Percentiles rank a stretch among this genome's conserved stretches.
phyloP scores from a whole-genome alignment of 2,797 vertebrate species.

The Nannoperca obscura region DNA sequence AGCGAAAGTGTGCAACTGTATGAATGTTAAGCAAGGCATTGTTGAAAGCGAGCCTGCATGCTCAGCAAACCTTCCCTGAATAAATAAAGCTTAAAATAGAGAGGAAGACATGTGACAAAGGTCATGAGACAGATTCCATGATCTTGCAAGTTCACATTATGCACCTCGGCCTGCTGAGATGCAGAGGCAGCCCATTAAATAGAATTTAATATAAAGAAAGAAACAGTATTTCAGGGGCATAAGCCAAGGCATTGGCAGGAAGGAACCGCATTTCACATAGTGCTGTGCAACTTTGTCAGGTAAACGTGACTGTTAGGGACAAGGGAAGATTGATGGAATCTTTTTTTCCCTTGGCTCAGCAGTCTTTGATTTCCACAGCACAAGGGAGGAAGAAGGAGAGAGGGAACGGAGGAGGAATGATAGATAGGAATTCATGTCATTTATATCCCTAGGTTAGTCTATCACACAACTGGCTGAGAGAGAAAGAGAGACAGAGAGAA shows the following conservation, averaged over 20 bases:
- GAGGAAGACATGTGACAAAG: slow-evolving; percentile 68
- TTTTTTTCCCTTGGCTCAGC: slow-evolving; percentile 84
- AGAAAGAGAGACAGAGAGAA: slow-evolving; percentile 38
- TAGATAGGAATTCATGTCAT: slow-evolving; percentile 80
- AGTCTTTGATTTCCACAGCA: slow-evolving; percentile 82
- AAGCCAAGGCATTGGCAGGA: slow-evolving; percentile 79
- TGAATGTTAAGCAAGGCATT: slow-evolving; percentile 68
- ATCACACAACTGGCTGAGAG: slow-evolving; percentile 62
- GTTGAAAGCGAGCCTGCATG: slow-evolving; percentile 55
- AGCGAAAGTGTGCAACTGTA: slow-evolving; percentile 37
- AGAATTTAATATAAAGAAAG: slow-evolving; percentile 80
- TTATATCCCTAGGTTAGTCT: slow-evolving; percentile 79
- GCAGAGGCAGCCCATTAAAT: slow-evolving; percentile 68
- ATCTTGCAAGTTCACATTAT: slow-evolving; percentile 72
- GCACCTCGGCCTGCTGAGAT: slow-evolving; percentile 55
- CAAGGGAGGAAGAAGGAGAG: slow-evolving; percentile 58
- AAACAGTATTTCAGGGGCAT: slow-evolving; percentile 79
- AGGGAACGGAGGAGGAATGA: slow-evolving; percentile 70
- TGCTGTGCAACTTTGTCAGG: slow-evolving; percentile 82
- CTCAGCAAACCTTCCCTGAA: slow-evolving; percentile 73
- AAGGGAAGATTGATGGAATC: slow-evolving; percentile 82
- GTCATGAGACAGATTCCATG: slow-evolving; percentile 76
- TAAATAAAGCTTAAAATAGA: slow-evolving; percentile 75
- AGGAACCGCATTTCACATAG: slow-evolving; percentile 77
- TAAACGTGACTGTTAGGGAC: slow-evolving; percentile 83